Conservation (phyloP, 2,113 vertebrate genomes). For the Etheostoma cragini region DNA sequence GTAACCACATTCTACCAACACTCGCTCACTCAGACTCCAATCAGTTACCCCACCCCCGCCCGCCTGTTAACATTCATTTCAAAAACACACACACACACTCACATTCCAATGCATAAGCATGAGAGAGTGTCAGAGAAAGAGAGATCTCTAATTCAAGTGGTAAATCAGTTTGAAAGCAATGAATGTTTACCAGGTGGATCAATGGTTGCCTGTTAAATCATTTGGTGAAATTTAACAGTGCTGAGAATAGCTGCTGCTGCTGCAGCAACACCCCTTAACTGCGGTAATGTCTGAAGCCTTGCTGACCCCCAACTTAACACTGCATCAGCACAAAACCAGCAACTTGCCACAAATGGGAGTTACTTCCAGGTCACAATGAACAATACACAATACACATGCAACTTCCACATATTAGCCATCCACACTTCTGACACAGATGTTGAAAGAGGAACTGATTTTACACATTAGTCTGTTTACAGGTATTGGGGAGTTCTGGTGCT, state of each 20-base stretch:
- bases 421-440: neutral
- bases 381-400: conserved; percentile 11
- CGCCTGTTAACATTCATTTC: conserved; percentile 73
- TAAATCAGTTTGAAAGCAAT: conserved; percentile 71
- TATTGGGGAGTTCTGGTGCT: neutral
- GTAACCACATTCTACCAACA: conserved; percentile 69
- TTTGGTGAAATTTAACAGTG: conserved; percentile 59
- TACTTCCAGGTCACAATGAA: conserved; percentile 7
- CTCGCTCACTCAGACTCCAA: conserved; percentile 56
- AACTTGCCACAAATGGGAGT: conserved; percentile 16
- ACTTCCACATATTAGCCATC: neutral
- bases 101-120: conserved; percentile 72
- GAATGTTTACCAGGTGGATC: conserved; percentile 75
- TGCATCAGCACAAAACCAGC: conserved; percentile 52
- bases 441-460: neutral
- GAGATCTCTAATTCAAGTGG: conserved; percentile 57
- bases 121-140: conserved; percentile 26
- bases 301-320: conserved; percentile 42
- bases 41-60: conserved; percentile 72
- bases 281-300: conserved; percentile 12
- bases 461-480: neutral
- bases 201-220: conserved; percentile 69
- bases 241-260: conserved; percentile 21
- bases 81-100: conserved; percentile 54
- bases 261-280: conserved; percentile 18